Evolutionary conservation across 1,140 invertebrate species (phyloP), one percentile per base, ranked within the genome.

Genomic region (Xylocopa sonorina): DNA sequence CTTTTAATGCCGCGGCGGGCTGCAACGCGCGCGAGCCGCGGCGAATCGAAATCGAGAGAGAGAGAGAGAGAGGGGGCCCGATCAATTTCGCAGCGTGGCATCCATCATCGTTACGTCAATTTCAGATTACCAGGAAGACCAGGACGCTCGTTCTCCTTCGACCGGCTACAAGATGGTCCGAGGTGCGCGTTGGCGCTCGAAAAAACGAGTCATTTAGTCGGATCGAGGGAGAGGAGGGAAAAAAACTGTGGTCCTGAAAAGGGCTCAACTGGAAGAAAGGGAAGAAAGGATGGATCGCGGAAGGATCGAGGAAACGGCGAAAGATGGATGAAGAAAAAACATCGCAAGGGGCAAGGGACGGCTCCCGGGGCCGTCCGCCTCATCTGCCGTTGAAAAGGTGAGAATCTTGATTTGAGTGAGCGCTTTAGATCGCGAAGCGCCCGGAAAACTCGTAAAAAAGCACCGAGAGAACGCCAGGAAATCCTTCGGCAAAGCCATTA

Each of bases 401-500:
- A 89, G 81, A 84, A 88, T 89, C 88, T 88, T 85, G 87, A 89
- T 86, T 88, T 84, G 86, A 87, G 82, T 82, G 87, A 83, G 76
- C 81, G 83, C 80, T 85, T 84, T 75, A 74, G 84, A 77, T 77
- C 81, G 82, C 81, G 82, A 68, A 75, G 66, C 67, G 81, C 64
- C 77, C 71, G 79, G 79, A 81, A 80, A 78, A 78, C 73, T 58
- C 64, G 77, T 81, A 78, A 85, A 87, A 87, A 83, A 78, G 60
- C 74, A 66, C 74, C 57, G 32, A 78, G 32, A 78, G 81, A 86
- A 86, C 69, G 82, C 62, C 75, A 80, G 84, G 81, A 87, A 89
- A 89, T 89, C 88, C 87, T 89, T 82, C 81, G 81, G 87, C 85
- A 84, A 83, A 86, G 86, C 87, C 87, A 89, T 89, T 89, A 89